Conservation (phyloP, 35 echinoderm and acorn worm genomes). For the Acanthaster planci region DNA sequence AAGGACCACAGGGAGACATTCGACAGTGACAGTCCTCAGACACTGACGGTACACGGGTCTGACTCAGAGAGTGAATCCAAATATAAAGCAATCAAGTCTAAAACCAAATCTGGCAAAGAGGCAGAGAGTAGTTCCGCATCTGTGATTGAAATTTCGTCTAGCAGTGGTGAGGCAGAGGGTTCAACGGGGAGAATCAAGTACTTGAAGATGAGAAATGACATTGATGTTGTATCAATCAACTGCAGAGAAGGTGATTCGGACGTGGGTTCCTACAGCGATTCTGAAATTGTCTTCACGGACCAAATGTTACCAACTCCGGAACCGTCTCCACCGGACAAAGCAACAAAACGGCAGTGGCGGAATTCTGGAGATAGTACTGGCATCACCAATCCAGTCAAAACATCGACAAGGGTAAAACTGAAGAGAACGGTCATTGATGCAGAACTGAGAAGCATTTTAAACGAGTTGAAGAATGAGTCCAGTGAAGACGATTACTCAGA, state of each 20-base stretch:
- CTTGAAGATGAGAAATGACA: neutral
- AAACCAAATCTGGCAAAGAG: neutral
- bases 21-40: too few species aligned
- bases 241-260: neutral
- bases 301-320: too few species aligned
- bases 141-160: neutral
- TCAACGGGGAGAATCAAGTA: neutral
- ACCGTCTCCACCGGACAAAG: neutral
- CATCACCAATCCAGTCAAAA: neutral
- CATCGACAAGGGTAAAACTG: neutral
- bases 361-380: neutral
- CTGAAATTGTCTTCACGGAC: too few species aligned
- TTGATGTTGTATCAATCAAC: neutral
- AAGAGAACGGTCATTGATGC: neutral
- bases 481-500: neutral
- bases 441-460: slow-evolving; percentile 1
- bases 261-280: too few species aligned
- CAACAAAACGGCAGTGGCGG: neutral
- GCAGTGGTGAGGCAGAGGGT: neutral
- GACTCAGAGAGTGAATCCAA: slow-evolving; percentile 3
- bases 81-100: slow-evolving; percentile 8
- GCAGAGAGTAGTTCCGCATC: neutral
- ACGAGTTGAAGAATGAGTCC: neutral
- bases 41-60: neutral
- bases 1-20: too few species aligned